phyloP scores from a whole-genome alignment of 92 coral and sea anemone genomes.

The Blastomussa wellsi region DNA sequence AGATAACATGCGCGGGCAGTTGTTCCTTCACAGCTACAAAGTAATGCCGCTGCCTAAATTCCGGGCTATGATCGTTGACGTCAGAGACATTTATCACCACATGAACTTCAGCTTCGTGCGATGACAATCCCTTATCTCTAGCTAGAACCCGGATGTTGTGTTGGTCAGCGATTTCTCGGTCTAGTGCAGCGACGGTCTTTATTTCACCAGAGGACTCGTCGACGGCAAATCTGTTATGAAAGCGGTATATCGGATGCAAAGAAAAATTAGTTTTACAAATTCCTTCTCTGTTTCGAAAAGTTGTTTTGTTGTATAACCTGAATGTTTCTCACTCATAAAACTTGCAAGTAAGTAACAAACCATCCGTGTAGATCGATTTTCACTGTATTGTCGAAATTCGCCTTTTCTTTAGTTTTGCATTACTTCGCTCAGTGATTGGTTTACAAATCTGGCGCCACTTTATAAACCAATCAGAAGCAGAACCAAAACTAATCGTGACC shows the following conservation, averaged over 20 bases:
- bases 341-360: neutral
- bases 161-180: slow-evolving; percentile 76
- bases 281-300: neutral
- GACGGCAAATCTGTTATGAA: slow-evolving; percentile 65
- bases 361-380: no score
- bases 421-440: no score
- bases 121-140: slow-evolving; percentile 63
- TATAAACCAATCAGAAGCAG: no score
- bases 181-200: slow-evolving; percentile 79
- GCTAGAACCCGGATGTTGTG: slow-evolving; percentile 74
- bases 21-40: slow-evolving; percentile 75
- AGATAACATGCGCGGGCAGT: slow-evolving; percentile 57
- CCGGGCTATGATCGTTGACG: slow-evolving; percentile 90
- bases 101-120: slow-evolving; percentile 62
- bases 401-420: no score
- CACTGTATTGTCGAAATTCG: no score
- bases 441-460: no score
- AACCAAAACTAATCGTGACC: no score
- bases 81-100: slow-evolving; percentile 85
- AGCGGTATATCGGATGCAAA: neutral
- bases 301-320: neutral
- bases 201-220: slow-evolving; percentile 77
- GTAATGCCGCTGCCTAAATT: slow-evolving; percentile 84
- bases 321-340: neutral
- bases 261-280: neutral